These are phyloP conservation scores for Delphinus delphis DNA, from an alignment of 2,113 vertebrate species.

Conservation along the genomic window DNA sequence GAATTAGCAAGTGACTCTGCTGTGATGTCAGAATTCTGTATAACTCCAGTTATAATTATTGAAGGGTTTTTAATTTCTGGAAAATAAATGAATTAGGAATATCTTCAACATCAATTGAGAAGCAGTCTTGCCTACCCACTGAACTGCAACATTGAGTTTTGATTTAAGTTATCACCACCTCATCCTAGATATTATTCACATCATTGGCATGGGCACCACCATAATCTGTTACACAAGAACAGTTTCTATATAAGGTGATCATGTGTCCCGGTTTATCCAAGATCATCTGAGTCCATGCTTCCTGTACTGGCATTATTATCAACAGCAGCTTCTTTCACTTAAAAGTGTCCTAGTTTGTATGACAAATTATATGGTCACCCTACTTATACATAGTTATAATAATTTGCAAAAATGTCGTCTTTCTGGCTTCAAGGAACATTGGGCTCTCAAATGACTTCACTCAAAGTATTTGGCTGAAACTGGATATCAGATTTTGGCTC, in stretches of 20 bases:
- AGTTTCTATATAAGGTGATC: neutral
- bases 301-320: neutral
- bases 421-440: constrained; percentile 55
- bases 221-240: neutral
- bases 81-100: neutral
- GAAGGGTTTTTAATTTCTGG: constrained; percentile 24
- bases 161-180: neutral
- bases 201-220: neutral
- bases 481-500: constrained; percentile 65
- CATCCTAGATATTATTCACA: neutral
- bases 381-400: constrained; percentile 28
- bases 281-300: too few relatives aligned
- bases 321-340: neutral
- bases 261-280: neutral
- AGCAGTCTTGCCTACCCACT: neutral
- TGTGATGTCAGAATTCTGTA: neutral
- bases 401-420: constrained; percentile 44
- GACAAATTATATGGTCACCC: constrained; percentile 32
- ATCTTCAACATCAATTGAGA: neutral
- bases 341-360: neutral
- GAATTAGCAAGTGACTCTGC: neutral
- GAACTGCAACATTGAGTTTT: neutral
- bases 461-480: constrained; percentile 70
- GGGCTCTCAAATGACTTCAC: constrained; percentile 58
- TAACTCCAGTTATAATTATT: neutral